Evolutionary conservation across 2,888 invertebrate species (phyloP).

Genomic region (Drosophila lutescens): DNA sequence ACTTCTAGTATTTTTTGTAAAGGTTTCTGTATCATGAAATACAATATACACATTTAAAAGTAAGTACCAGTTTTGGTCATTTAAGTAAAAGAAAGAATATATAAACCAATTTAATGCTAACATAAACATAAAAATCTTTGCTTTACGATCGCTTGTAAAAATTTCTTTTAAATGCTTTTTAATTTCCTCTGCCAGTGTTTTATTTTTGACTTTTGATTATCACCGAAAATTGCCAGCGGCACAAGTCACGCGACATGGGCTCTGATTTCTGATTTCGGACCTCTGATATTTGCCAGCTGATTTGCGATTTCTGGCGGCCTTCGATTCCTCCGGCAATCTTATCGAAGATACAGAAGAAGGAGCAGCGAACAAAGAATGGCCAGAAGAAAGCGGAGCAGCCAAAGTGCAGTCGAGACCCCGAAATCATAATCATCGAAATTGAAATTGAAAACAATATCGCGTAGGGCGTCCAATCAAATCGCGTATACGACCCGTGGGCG

Average conservation of each 20-base stretch:
- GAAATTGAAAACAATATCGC: not conserved
- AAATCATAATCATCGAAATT: not conserved
- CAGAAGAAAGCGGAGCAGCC: constrained; percentile 10
- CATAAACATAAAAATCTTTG: not conserved
- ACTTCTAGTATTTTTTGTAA: no score
- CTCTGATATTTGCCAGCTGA: constrained; percentile 32
- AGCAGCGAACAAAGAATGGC: not conserved
- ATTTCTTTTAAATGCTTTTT: constrained; percentile 15
- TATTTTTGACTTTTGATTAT: constrained; percentile 18
- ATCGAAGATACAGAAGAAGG: constrained; percentile 10
- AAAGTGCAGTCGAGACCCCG: constrained; percentile 26
- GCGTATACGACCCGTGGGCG: constrained; percentile 61
- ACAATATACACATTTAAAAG: no score
- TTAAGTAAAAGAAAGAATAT: no score
- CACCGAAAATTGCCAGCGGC: constrained; percentile 2
- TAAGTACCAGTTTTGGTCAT: no score
- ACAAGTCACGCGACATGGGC: constrained; percentile 41
- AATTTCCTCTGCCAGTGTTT: constrained; percentile 6
- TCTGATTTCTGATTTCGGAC: constrained; percentile 27
- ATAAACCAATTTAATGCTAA: no score
- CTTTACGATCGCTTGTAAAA: not conserved
- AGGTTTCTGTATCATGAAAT: no score
- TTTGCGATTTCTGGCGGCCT: constrained; percentile 41
- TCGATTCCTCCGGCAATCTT: constrained; percentile 35
- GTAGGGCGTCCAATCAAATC: constrained; percentile 43